These are phyloP conservation scores for Xyrichtys novacula DNA, from an alignment of 2,797 vertebrate genomes.

Conservation along the genomic window DNA sequence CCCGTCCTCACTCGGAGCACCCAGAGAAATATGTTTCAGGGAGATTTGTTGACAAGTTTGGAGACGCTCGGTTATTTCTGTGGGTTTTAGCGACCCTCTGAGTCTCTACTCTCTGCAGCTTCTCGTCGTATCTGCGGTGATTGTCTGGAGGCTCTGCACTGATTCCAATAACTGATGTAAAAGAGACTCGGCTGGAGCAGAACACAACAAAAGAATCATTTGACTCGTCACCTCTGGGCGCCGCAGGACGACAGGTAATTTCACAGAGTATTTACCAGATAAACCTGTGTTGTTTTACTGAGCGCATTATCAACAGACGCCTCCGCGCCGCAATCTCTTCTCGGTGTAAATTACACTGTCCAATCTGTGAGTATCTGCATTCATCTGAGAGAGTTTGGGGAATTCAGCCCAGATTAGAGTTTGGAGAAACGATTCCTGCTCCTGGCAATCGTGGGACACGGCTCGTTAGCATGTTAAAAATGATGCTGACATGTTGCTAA, in stretches of 20 bases:
- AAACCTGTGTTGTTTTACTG: constrained; percentile 68
- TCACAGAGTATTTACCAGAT: constrained; percentile 58
- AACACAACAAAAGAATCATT: constrained; percentile 42
- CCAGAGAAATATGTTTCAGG: background rate
- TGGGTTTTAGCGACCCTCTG: background rate
- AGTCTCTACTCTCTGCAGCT: too few species aligned
- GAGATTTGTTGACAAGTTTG: background rate
- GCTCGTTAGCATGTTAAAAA: background rate
- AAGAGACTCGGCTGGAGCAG: background rate
- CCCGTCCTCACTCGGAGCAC: constrained; percentile 40
- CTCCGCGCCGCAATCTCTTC: constrained; percentile 38
- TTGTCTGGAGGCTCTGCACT: constrained; percentile 29
- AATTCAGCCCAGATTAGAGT: constrained; percentile 15
- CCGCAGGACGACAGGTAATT: constrained; percentile 56
- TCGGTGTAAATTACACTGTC: constrained; percentile 43
- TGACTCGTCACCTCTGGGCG: constrained; percentile 48
- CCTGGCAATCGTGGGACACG: constrained; percentile 9
- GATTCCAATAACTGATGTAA: constrained; percentile 55
- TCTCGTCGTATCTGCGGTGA: constrained; percentile 7
- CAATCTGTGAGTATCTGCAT: constrained; percentile 46
- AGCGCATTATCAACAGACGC: constrained; percentile 47
- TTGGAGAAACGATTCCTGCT: constrained; percentile 10
- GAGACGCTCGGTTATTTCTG: background rate
- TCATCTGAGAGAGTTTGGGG: constrained; percentile 27
- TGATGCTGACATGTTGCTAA: too few species aligned